Evolutionary conservation across 2,113 vertebrate genomes (phyloP), one percentile per base, ranked within the genome.

Genomic region (Pontoporia blainvillei): DNA sequence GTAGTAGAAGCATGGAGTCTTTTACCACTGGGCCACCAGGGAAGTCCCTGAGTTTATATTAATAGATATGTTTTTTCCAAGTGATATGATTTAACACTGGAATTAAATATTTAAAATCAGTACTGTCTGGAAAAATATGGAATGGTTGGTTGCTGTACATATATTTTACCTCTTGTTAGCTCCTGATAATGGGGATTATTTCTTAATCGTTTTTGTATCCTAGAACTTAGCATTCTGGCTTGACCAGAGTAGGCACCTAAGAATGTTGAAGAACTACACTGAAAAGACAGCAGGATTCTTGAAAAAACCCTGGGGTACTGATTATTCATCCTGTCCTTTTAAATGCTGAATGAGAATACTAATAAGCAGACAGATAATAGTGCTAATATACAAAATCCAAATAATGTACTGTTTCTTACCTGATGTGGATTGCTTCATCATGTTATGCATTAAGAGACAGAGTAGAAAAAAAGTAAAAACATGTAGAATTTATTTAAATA

Each of bases 401-500:
- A 93, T 49, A 97, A 97, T 85, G 87, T 92, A 87, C 87, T 95
- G 10, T n/a, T 97, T 97, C 99, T 99, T 99, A 99, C 99, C 99
- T 99, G 99, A 82, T 97, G 98, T 93, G 52, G 98, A 98, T 99
- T 99, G 98, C 98, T 98, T 98, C 98, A 98, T 97, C 98, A 98
- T 98, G 99, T 98, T 98, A 99, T 98, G 99, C 99, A 99, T 99
- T 99, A 99, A 98, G 97, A 99, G 98, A 99, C 23, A 98, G 86
- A 97, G 98, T 97, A 64, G 91, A 96, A 71, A 71, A 54, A 92
- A 87, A 66, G 84, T 90, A 86, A 97, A 98, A 95, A 98, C 86
- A 98, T 96, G 88, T 44, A 98, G 76, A 98, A 93, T 97, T 97
- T 96, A 95, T 57, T 87, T 92, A 96, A 93, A 61, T 46, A 86